phyloP scores from a whole-genome alignment of 2,113 vertebrate species.

The Erythrocercus mccallii region DNA sequence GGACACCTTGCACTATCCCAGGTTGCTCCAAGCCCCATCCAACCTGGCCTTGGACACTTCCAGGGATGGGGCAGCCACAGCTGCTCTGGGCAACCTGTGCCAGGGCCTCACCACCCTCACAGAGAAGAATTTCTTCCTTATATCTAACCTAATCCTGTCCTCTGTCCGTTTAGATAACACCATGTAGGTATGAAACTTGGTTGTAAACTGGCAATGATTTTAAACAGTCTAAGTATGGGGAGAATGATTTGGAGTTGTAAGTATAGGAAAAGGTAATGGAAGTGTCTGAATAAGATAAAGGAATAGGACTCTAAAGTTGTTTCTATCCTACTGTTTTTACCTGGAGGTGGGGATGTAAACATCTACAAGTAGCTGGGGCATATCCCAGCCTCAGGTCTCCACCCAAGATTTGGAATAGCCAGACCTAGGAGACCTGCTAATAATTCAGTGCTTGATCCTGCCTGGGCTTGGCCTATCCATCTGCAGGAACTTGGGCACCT shows the following conservation, averaged over 20 bases:
- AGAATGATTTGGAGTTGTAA: background rate
- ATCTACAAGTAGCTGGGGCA: background rate
- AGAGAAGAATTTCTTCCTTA: background rate
- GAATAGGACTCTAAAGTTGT: background rate
- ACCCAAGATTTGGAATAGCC: background rate
- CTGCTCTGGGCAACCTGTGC: fast-evolving
- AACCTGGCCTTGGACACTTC: fast-evolving
- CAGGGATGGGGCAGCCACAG: background rate
- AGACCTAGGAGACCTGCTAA: background rate
- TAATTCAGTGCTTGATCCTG: background rate
- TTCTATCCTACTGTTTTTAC: background rate
- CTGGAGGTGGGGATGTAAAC: background rate
- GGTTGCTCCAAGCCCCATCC: fast-evolving
- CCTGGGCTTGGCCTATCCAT: background rate
- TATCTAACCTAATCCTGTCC: background rate
- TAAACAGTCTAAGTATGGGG: background rate
- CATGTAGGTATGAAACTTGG: background rate
- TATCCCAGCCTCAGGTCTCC: background rate
- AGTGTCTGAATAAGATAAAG: background rate
- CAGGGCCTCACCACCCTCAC: fast-evolving
- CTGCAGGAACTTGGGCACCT: background rate
- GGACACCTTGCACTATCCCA: fast-evolving
- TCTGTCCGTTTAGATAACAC: background rate
- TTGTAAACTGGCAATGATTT: background rate
- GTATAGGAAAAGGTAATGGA: background rate